phyloP scores from a whole-genome alignment of 2,888 invertebrate species.

The Erpobdella octoculata region DNA sequence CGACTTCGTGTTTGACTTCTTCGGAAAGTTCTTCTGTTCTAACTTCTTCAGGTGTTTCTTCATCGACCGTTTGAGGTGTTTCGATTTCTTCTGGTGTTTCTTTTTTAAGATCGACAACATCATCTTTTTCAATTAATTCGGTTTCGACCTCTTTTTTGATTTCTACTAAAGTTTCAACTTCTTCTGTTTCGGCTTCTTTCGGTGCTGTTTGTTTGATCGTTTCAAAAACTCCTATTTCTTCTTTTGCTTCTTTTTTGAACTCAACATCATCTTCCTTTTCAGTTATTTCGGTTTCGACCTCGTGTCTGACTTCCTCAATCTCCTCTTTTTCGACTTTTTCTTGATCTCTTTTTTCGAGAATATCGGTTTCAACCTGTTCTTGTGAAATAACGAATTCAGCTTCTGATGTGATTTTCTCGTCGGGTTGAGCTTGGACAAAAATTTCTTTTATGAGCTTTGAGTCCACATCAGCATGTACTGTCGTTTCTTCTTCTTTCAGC shows the following conservation, averaged over 20 bases:
- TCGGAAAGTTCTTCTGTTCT: not conserved
- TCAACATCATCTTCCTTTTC: conserved; percentile 1
- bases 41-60: not conserved
- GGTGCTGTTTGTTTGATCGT: not conserved
- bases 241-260: not conserved
- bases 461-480: not conserved
- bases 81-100: not conserved
- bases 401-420: too few species aligned
- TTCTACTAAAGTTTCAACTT: not conserved
- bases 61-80: not conserved
- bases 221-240: not conserved
- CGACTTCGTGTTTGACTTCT: not conserved
- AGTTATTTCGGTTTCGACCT: not conserved
- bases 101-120: not conserved
- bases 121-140: not conserved
- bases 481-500: not conserved
- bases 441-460: not conserved
- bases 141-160: not conserved
- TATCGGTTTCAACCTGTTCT: not conserved
- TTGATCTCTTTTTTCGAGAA: not conserved
- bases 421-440: too few species aligned
- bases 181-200: not conserved
- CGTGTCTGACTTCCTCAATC: not conserved
- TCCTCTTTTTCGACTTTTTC: conserved; percentile 3
- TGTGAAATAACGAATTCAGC: not conserved